Base-by-base conservation (phyloP, 2,113 vertebrate species). In the Ceuthmochares aereus region DNA sequence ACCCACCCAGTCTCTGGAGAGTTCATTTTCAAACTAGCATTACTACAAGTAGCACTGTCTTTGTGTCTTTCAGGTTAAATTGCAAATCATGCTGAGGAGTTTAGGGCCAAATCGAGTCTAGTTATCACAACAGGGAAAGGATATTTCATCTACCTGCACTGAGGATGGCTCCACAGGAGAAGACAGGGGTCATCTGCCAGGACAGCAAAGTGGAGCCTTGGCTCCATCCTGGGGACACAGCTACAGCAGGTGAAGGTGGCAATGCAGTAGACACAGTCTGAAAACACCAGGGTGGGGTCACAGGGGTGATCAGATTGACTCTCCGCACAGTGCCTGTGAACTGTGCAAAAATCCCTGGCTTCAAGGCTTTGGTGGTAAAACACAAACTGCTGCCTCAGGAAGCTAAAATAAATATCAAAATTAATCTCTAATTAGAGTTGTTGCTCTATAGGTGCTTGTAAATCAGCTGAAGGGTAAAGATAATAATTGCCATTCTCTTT, bases 51-150 rank as follows among this genome's bases (percentile, higher is more conserved):
- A 66, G 25, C 64, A 18, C 27, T 20, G 9, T 9, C 60, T 75
- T 7, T 5, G 52, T 17, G 54, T 27, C 10, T 45, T 45, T 64
- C 64, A 73, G 69, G 88, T 84, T 77, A 73, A 95, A 73, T 58
- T 34, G 30, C 30, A 72, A 72, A 80, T 18, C 81, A 63, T 36
- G 37, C 68, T 55, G 81, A 73, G 88, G 58, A 59, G 55, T 73
- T 95, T 60, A 56, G 74, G 74, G 64, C 37, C 89, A 87, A 92
- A 92, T 29, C 56, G 82, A 69, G 91, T 26, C 55, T 42, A 30
- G 37, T 89, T 87, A 91, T 42, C 82, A 11, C 85, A 87, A 89
- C 85, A 90, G 91, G 93, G 59, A 81, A 78, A 84, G 68, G 63
- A 42, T 42, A 47, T 69, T 89, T 66, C 29, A 77, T 69, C 68